These are phyloP conservation scores for Tenrec ecaudatus DNA, from an alignment of 2,113 vertebrate species.

Conservation along the genomic window DNA sequence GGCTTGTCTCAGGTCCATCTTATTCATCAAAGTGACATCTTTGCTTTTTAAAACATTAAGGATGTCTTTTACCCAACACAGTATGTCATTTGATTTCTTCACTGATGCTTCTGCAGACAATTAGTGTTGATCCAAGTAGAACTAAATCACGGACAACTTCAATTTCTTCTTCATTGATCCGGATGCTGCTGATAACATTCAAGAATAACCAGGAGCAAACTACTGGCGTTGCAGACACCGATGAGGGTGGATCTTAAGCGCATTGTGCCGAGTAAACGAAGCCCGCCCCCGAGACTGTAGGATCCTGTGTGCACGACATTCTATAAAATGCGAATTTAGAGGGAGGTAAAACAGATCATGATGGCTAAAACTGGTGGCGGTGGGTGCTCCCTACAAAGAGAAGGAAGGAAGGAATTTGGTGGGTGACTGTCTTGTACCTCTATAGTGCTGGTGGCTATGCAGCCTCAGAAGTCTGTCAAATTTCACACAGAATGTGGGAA, in stretches of 20 bases:
- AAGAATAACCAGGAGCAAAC: not conserved
- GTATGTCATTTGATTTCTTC: not conserved
- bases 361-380: not conserved
- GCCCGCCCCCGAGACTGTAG: not conserved
- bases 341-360: not conserved
- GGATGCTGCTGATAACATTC: not conserved
- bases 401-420: not conserved
- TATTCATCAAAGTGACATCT: too few species aligned
- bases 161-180: not conserved
- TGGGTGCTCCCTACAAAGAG: rapidly evolving
- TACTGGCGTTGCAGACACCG: too few species aligned
- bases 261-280: not conserved
- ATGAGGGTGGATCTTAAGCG: not conserved
- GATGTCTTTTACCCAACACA: too few species aligned
- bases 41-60: too few species aligned
- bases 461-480: too few species aligned
- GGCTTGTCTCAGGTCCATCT: too few species aligned
- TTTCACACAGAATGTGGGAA: not conserved
- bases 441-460: too few species aligned
- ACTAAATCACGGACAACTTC: not conserved
- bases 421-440: too few species aligned
- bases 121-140: not conserved
- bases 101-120: not conserved
- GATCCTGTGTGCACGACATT: rapidly evolving
- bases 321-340: not conserved